phyloP scores from a whole-genome alignment of 2,113 vertebrate genomes.

The Centropristis striata region DNA sequence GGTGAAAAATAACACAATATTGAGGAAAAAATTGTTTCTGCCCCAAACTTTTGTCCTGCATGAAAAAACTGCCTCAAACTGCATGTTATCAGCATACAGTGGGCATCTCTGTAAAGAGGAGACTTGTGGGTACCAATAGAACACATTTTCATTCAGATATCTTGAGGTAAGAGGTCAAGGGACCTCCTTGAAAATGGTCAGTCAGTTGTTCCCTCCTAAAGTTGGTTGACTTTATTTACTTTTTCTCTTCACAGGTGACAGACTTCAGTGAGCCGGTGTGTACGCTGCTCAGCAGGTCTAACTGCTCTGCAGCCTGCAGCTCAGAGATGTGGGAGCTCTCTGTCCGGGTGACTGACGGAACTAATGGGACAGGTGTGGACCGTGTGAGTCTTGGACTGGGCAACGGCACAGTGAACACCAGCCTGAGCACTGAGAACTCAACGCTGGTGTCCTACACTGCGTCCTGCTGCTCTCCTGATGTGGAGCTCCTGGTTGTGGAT shows the following conservation, averaged over 20 bases:
- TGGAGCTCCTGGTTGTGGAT: conserved; percentile 75
- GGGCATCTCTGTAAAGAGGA: too few relatives aligned
- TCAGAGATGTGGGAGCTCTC: conserved; percentile 60
- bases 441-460: conserved; percentile 70
- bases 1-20: too few relatives aligned
- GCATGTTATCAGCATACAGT: too few relatives aligned
- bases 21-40: too few relatives aligned
- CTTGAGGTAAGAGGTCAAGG: too few relatives aligned
- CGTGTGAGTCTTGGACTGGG: conserved; percentile 61
- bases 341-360: conserved; percentile 62
- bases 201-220: too few relatives aligned
- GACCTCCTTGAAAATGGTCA: too few relatives aligned
- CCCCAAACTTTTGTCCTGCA: too few relatives aligned
- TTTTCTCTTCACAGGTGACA: conserved; percentile 61
- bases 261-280: conserved; percentile 59
- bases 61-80: too few relatives aligned
- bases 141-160: too few relatives aligned
- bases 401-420: conserved; percentile 71
- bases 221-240: too few relatives aligned
- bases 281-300: conserved; percentile 14
- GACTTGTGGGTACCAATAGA: too few relatives aligned
- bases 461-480: conserved; percentile 68
- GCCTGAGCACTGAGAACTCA: conserved; percentile 14
- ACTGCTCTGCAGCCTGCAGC: conserved; percentile 42
- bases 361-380: conserved; percentile 60